Evolutionary conservation across 2,797 vertebrate species (phyloP), one percentile per base, ranked within the genome.

Genomic region (Paratrypauchen microcephalus): DNA sequence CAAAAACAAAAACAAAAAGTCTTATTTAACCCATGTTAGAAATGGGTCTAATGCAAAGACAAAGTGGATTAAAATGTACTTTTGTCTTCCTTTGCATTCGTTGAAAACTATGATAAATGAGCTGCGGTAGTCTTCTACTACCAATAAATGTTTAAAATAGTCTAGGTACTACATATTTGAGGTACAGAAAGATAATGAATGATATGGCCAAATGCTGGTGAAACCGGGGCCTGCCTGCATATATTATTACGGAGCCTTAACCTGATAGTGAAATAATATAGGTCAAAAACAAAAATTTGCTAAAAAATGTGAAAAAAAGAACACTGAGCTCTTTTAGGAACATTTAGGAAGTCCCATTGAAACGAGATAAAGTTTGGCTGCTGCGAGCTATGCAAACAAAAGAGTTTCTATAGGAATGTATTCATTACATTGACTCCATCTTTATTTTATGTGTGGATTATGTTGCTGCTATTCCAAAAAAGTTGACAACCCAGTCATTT

Each of bases 391-490:
- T 26, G 55, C 24, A 18, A 57, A 56, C 54, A 52, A 21, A 19
- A n/a, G 18, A n/a, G 21, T 23, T 55, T 23, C 12, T 55, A 55
- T 13, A 55, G 11, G 52, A 55, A 21, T 55, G 50, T 8, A 55
- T 55, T 55, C 5, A 2, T 55, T 55, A 55, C 52, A 55, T 21
- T 21, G 19, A 23, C n/a, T 11, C 19, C 24, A 57, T 57, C 6
- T 18, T 18, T 50, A 50, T 50, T 52, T 52, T 16, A 12, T 57
- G 55, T 57, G 24, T 9, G 0, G 5, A 26, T 57, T 57, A 57
- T 57, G 26, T 36, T 60, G 58, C 58, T 58, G 56, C 56, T 58
- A 58, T 58, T 58, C 24, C 12, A 18, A 28, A 58, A 16, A 28
- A 30, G 56, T 58, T 15, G 24, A 16, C 19, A 18, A 11, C 18